phyloP scores from a whole-genome alignment of 2,888 invertebrate genomes.

The Trypoxylon attenuatum region DNA sequence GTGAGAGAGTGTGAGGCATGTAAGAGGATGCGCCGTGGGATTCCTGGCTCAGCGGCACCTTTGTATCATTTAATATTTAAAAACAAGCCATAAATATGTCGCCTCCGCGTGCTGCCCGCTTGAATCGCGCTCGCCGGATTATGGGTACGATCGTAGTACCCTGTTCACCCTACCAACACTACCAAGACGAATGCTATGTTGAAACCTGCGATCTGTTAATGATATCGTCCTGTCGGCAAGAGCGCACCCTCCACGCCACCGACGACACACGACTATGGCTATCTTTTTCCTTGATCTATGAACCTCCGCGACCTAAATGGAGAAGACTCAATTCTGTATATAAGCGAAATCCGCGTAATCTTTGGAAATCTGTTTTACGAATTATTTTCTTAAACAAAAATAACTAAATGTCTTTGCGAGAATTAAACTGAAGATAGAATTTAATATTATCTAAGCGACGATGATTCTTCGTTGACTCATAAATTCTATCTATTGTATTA shows the following conservation, averaged over 20 bases:
- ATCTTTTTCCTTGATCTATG: too few relatives aligned
- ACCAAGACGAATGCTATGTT: constrained; percentile 72
- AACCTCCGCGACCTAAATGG: too few relatives aligned
- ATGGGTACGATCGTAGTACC: constrained; percentile 18
- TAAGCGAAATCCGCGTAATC: too few relatives aligned
- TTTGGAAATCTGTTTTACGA: too few relatives aligned
- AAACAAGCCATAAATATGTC: constrained; percentile 74
- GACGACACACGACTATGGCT: not conserved
- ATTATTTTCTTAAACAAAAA: too few relatives aligned
- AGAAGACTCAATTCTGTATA: too few relatives aligned
- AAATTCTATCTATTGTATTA: not conserved
- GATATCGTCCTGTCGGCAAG: constrained; percentile 56
- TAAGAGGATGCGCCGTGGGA: constrained; percentile 5
- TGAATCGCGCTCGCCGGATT: constrained; percentile 58
- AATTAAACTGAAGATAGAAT: not conserved
- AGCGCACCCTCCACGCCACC: not conserved
- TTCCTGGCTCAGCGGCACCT: constrained; percentile 56
- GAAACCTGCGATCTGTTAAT: constrained; percentile 69
- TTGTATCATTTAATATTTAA: constrained; percentile 75
- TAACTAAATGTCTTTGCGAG: too few relatives aligned
- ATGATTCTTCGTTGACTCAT: not conserved
- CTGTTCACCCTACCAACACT: constrained; percentile 6
- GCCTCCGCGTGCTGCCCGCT: constrained; percentile 66
- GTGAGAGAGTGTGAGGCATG: constrained; percentile 3
- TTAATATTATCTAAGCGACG: not conserved